Evolutionary conservation across 2,797 vertebrate species (phyloP).

Genomic region (Gouania willdenowi): DNA sequence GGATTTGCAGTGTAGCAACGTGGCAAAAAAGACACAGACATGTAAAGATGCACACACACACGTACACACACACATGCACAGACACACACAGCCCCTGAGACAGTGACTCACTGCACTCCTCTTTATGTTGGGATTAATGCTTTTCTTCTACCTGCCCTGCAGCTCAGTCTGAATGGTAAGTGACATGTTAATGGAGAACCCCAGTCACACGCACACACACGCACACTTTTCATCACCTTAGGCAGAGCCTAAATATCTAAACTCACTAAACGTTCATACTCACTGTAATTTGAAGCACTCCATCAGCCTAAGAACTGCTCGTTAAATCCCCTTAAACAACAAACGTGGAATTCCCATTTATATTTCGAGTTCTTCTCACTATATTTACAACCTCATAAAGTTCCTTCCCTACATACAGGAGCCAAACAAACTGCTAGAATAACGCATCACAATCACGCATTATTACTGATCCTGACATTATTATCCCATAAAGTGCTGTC

Average conservation of each 20-base stretch:
- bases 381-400: no score
- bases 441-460: no score
- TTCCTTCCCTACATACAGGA: no score
- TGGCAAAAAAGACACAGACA: constrained; percentile 1
- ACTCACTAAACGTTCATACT: not conserved
- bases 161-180: constrained; percentile 11
- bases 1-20: no score
- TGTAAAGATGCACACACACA: not conserved
- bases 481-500: no score
- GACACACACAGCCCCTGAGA: not conserved
- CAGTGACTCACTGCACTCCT: not conserved
- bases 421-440: no score
- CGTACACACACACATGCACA: not conserved
- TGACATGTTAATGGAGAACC: constrained; percentile 19
- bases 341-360: no score
- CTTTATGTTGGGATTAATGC: constrained; percentile 23
- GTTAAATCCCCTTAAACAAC: no score
- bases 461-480: no score
- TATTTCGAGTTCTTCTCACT: no score
- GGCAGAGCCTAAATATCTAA: constrained; percentile 1
- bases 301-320: no score
- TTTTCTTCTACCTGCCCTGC: constrained; percentile 28
- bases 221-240: constrained; percentile 11
- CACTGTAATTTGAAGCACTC: not conserved
- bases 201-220: constrained; percentile 5